These are phyloP conservation scores for Pachypsylla venusta DNA, from an alignment of 1,140 invertebrate species.

Conservation along the genomic window DNA sequence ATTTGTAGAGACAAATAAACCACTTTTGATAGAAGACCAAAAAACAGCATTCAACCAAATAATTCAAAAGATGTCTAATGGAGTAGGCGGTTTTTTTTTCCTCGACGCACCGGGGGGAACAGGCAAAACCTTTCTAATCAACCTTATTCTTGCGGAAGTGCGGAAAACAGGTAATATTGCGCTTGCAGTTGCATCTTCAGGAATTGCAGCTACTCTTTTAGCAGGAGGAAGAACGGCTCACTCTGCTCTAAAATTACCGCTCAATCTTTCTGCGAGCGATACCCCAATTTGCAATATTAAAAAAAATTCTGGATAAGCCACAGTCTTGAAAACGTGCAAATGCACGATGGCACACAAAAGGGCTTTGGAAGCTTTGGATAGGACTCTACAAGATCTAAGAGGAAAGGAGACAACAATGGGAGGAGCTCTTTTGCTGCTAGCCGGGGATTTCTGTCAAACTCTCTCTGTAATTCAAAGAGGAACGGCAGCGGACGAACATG, in stretches of 20 bases:
- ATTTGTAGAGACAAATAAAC: too few species aligned
- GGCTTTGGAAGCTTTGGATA: conserved; percentile 25
- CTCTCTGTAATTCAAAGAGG: conserved; percentile 31
- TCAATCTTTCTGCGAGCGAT: conserved; percentile 24
- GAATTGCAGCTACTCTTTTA: conserved; percentile 33
- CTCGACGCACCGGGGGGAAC: conserved; percentile 26
- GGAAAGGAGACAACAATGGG: too few species aligned
- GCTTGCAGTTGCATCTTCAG: conserved; percentile 31
- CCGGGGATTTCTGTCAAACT: conserved; percentile 37
- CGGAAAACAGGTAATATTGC: conserved; percentile 23
- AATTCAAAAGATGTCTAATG: too few species aligned
- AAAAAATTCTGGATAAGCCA: conserved; percentile 20
- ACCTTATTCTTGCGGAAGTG: conserved; percentile 24
- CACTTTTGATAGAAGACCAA: too few species aligned
- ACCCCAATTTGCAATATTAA: conserved; percentile 29
- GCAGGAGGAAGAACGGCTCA: conserved; percentile 35
- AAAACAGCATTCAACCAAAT: too few species aligned
- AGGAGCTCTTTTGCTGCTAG: conserved; percentile 29
- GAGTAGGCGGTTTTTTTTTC: conserved; percentile 15
- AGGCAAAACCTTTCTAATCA: conserved; percentile 30
- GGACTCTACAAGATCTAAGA: conserved; percentile 25
- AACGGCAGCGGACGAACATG: conserved; percentile 26
- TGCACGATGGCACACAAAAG: conserved; percentile 28
- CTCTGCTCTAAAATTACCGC: conserved; percentile 34
- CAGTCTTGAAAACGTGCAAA: conserved; percentile 24